These are phyloP conservation scores for Delphinus delphis DNA, from an alignment of 2,113 vertebrate genomes.

Conservation along the genomic window DNA sequence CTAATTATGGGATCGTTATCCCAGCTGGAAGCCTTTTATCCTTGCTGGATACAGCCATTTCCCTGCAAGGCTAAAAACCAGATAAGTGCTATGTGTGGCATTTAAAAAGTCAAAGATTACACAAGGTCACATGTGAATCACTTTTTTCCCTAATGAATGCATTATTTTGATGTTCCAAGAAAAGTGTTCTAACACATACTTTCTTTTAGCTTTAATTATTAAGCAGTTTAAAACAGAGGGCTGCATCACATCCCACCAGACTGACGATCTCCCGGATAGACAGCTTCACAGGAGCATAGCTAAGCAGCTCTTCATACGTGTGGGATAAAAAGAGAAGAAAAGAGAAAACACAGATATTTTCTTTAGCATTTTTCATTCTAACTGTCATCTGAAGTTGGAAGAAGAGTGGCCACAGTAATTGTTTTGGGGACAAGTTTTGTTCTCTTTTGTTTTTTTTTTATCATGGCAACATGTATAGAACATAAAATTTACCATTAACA, in stretches of 20 bases:
- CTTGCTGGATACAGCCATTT: conserved; percentile 83
- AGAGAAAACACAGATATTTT: not conserved
- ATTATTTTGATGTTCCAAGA: conserved; percentile 74
- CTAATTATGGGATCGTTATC: conserved; percentile 86
- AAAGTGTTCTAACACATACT: conserved; percentile 73
- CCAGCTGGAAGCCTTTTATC: conserved; percentile 86
- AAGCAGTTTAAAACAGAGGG: conserved; percentile 21
- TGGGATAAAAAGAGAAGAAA: too few species aligned
- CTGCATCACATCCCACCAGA: conserved; percentile 8
- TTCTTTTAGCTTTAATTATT: conserved; percentile 72
- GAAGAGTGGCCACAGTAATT: not conserved
- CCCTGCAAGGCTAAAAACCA: conserved; percentile 79
- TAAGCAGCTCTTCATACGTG: not conserved
- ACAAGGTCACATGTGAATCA: conserved; percentile 69
- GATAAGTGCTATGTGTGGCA: conserved; percentile 70
- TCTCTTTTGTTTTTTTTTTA: not conserved
- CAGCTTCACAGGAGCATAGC: not conserved
- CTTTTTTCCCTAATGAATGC: conserved; percentile 73
- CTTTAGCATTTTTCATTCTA: not conserved
- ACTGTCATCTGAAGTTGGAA: not conserved
- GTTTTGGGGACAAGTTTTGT: not conserved
- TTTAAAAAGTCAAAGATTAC: conserved; percentile 79
- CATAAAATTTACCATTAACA: not conserved
- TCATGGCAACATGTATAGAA: not conserved
- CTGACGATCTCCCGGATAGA: conserved; percentile 72